Conservation (phyloP, 1,140 invertebrate genomes). For the Microplitis mediator region DNA sequence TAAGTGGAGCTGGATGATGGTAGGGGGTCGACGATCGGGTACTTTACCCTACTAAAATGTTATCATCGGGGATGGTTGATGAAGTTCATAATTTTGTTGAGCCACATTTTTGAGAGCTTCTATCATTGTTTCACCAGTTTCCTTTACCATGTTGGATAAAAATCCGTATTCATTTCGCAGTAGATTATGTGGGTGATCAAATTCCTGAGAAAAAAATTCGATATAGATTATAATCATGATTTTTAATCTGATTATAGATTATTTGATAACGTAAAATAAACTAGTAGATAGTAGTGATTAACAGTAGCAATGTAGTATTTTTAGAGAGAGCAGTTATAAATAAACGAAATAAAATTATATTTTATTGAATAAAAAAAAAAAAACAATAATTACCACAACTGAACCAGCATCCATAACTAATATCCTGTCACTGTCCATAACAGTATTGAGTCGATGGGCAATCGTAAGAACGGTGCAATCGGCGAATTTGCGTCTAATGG, state of each 20-base stretch:
- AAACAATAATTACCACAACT: conserved; percentile 52
- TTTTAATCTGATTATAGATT: background rate
- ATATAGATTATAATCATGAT: background rate
- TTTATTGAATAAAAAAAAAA: too few relatives aligned
- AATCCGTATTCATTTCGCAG: conserved; percentile 68
- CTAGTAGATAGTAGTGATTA: too few relatives aligned
- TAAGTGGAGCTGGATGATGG: too few relatives aligned
- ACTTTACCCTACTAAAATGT: too few relatives aligned
- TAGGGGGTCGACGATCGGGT: too few relatives aligned
- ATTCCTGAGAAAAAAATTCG: conserved; percentile 65
- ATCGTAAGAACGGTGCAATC: conserved; percentile 84
- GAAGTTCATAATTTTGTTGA: conserved; percentile 39
- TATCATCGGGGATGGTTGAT: background rate
- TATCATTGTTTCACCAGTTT: conserved; percentile 65
- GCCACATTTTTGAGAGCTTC: conserved; percentile 48
- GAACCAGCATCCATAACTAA: conserved; percentile 74
- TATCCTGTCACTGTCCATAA: conserved; percentile 79
- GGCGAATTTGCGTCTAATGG: conserved; percentile 74
- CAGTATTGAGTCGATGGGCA: conserved; percentile 81
- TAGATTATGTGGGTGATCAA: conserved; percentile 72
- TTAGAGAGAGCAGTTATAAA: conserved; percentile 5
- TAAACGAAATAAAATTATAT: too few relatives aligned
- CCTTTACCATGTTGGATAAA: conserved; percentile 72
- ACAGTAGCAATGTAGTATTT: background rate
- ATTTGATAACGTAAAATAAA: background rate